A percentile compares a stretch with the other conserved stretches of the same genome.
Evolutionary conservation across 1,140 invertebrate genomes (phyloP).

Genomic region (Sitophilus oryzae): DNA sequence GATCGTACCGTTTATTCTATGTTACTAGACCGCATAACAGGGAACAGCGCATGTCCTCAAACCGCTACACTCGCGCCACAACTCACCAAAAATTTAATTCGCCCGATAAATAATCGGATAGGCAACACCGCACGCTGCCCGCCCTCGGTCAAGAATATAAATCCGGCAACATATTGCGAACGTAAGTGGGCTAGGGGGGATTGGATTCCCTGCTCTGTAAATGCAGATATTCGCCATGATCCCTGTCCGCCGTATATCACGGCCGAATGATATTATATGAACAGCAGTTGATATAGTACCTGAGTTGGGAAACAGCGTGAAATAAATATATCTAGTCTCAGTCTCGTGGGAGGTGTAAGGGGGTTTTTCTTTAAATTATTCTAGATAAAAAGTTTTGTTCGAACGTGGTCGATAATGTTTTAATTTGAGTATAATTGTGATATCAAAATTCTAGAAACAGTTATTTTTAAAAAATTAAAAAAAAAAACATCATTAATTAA

Average conservation of each 20-base stretch:
- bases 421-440: no score
- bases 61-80: no score
- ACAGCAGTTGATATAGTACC: slow-evolving; percentile 14
- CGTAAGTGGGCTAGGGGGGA: slow-evolving; percentile 6
- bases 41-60: no score
- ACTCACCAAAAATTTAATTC: slow-evolving; percentile 15
- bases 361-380: no score
- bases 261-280: slow-evolving; percentile 15
- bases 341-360: no score
- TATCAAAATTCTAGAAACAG: no score
- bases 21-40: no score
- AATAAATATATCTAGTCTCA: slow-evolving; percentile 17
- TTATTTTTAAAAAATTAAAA: no score
- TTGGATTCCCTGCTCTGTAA: slow-evolving; percentile 9
- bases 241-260: slow-evolving; percentile 16
- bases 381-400: no score
- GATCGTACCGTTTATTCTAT: no score
- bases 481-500: no score
- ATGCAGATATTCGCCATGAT: slow-evolving; percentile 14
- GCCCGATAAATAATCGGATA: slow-evolving; percentile 13
- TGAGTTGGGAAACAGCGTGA: slow-evolving; percentile 8
- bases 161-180: slow-evolving; percentile 17
- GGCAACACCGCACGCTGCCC: slow-evolving; percentile 1
- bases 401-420: no score
- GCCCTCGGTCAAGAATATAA: slow-evolving; percentile 14